phyloP scores from a whole-genome alignment of 2,888 invertebrate genomes.

The Caenorhabditis sp. region DNA sequence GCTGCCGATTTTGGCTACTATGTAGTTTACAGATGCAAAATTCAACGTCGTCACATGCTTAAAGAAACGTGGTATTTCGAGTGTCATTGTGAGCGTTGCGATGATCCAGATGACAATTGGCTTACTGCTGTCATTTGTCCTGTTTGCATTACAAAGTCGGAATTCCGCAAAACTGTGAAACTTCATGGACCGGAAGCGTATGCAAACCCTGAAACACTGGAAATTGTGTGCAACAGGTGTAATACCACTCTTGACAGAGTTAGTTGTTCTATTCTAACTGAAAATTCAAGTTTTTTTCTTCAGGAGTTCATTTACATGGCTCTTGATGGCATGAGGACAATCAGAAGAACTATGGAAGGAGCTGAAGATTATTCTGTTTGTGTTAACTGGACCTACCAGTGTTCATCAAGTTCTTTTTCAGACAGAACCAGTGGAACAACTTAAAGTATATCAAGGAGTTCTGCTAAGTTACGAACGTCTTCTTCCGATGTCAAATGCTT shows the following conservation, averaged over 20 bases:
- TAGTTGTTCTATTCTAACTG: neutral
- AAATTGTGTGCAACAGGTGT: conserved; percentile 60
- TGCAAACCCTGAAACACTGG: conserved; percentile 43
- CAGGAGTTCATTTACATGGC: conserved; percentile 56
- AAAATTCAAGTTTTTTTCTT: neutral
- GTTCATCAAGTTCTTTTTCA: neutral
- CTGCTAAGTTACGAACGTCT: conserved; percentile 52
- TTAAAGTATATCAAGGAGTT: conserved; percentile 55
- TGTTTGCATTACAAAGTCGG: conserved; percentile 67
- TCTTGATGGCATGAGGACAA: conserved; percentile 58
- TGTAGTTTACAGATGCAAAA: conserved; percentile 60
- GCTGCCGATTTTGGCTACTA: conserved; percentile 7
- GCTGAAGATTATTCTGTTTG: conserved; percentile 43
- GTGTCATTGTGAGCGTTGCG: conserved; percentile 81
- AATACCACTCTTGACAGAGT: conserved; percentile 41
- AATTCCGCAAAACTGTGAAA: conserved; percentile 54
- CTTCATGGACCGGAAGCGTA: conserved; percentile 61
- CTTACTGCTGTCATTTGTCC: conserved; percentile 80
- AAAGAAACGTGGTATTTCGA: conserved; percentile 82
- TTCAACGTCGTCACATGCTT: conserved; percentile 77
- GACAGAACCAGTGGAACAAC: conserved; percentile 43
- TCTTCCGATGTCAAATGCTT: conserved; percentile 61
- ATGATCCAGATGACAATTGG: conserved; percentile 78
- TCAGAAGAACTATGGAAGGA: conserved; percentile 45
- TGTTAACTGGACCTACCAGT: no score